Evolutionary conservation across 1,140 invertebrate genomes (phyloP), one percentile per base, ranked within the genome.

Genomic region (Euwallacea fornicatus): DNA sequence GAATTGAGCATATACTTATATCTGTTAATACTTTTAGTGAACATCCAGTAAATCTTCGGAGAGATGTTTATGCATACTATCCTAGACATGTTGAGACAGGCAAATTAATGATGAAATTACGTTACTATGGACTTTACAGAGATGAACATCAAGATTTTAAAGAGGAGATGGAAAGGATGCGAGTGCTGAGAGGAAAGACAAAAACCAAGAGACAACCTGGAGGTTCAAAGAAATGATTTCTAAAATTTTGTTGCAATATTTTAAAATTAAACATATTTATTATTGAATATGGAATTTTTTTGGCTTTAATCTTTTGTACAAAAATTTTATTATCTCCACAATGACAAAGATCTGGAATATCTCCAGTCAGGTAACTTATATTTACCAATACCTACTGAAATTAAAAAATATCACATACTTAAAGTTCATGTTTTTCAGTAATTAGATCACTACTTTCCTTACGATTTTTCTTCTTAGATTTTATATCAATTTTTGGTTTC

Each of bases 61-160:
- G 87, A 74, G 88, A 93, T 62, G 86, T 94, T 15, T 84, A 91
- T 0, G 83, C 93, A 58, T 97, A 95, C 82, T 98, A 98, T 82
- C 95, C 96, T 0, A 83, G 93, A 11, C 91, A 93, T 77, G 83
- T 88, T 3, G 91, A 96, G 82, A 92, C 89, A 0, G 84, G 89
- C 68, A 74, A 82, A 11, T 81, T 97, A 1, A 93, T 93, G 88
- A 83, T 82, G 61, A 84, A 88, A 70, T 81, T 95, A 13, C 81
- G 93, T 10, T 81, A 87, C 44, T 94, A 94, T 79, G 93, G 93
- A 1, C 81, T 96, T 4, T 96, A 86, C 79, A 83, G 95, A 76
- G 94, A 97, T 82, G 95, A 97, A 79, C 95, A 97, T 84, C 81
- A 89, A 81, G 96, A 97, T 84, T 97, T 97, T 76, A 91, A 90